Evolutionary conservation across 1,140 invertebrate genomes (phyloP).

Genomic region (Chlorops oryzae): DNA sequence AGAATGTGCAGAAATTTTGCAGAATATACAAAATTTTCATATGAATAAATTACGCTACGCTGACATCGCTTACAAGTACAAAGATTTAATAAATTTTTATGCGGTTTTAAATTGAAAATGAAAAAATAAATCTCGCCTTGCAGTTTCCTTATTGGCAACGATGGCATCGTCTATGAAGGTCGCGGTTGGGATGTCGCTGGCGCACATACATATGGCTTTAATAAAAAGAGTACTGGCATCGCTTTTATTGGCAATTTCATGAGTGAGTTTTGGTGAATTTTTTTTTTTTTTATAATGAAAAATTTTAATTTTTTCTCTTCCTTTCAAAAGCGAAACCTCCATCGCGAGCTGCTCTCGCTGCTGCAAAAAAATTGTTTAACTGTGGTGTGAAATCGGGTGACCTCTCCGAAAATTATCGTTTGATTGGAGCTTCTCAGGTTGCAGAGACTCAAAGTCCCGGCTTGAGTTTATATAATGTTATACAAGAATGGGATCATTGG

Average conservation of each 20-base stretch:
- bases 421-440: slow-evolving; percentile 60
- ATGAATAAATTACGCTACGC: slow-evolving; percentile 28
- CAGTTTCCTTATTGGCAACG: slow-evolving; percentile 70
- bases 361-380: slow-evolving; percentile 54
- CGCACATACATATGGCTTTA: slow-evolving; percentile 63
- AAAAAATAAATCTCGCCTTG: no score
- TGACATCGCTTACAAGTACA: slow-evolving; percentile 45
- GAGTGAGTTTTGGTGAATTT: slow-evolving; percentile 42
- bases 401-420: slow-evolving; percentile 53
- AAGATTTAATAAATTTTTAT: no score
- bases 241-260: slow-evolving; percentile 65
- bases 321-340: slow-evolving; percentile 53
- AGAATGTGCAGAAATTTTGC: slow-evolving; percentile 45
- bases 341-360: slow-evolving; percentile 51
- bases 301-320: not conserved
- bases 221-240: slow-evolving; percentile 59
- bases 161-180: slow-evolving; percentile 72
- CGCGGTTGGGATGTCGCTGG: slow-evolving; percentile 66
- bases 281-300: not conserved
- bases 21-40: slow-evolving; percentile 38
- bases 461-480: slow-evolving; percentile 54
- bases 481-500: slow-evolving; percentile 46
- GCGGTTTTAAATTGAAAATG: no score
- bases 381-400: slow-evolving; percentile 58
- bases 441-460: slow-evolving; percentile 58